Evolutionary conservation across 1,140 invertebrate species (phyloP), one percentile per base, ranked within the genome.

Genomic region (Apis dorsata): DNA sequence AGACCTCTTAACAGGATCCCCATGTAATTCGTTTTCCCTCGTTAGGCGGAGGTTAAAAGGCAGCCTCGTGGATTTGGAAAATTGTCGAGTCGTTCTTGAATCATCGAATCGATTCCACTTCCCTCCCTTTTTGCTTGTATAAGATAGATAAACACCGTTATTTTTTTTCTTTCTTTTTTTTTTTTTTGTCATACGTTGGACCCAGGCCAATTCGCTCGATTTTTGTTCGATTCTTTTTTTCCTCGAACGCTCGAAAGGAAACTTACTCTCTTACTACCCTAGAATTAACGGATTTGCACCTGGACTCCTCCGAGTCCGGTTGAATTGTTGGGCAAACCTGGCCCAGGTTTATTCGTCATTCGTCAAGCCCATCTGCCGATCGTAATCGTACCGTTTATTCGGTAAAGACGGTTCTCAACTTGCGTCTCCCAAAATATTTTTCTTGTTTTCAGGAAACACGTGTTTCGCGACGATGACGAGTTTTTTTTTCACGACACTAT

Each of bases 201-300:
- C 10, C 24, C 21, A 17, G 12, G 74, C 84, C 84, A 86, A 86
- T 24, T 86, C 79, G 84, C 65, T 2, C 75, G 71, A 79, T 66
- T 75, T 78, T 63, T 63, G 7, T 57, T 49, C 15, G 11, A 28
- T 34, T 11, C 44, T 49, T 60, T 34, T 17, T 2, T 2, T 4
- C 15, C 34, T 34, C 28, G 28, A 28, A 28, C 2, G 8, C 51
- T 81, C 51, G 12, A 17, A 24, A 9, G 72, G 19, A 69, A 81
- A 53, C 24, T n/a, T 34, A 34, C 34, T 44, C 80, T 66, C 2
- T 44, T 44, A 44, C 34, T 44, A 44, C 34, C 34, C 34, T 13
- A 7, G 11, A 15, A 55, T 62, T 19, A 11, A 21, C 7, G 13
- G 15, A 59, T 17, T 4, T 17, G 65, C 81, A 83, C 81, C 81